Base-by-base conservation (phyloP, 2,888 invertebrate species). In the Rhagonycha lutea region DNA sequence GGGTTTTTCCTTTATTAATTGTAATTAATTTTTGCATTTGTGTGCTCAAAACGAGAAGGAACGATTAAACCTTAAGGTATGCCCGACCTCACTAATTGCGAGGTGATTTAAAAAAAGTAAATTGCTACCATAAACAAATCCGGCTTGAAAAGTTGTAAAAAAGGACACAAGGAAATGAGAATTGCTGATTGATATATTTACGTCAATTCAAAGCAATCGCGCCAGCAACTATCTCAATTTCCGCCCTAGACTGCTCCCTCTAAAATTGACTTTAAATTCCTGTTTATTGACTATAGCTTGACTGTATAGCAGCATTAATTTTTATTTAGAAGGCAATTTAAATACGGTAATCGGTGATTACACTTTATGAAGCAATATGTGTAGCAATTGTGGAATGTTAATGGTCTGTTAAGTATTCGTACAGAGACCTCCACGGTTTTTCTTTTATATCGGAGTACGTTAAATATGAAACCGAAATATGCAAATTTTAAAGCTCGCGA, bases 211-310 rank as follows among this genome's bases (percentile, higher is more conserved):
- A 79, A 74, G 77, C 80, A 82, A 80, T 82, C 81, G 76, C 78
- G 73, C 61, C 70, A 65, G 72, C 78, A 79, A 79, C 80, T 80
- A 81, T 81, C 80, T 79, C 79, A 80, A 80, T 81, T 81, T 81
- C 81, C 81, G 76, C 68, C 67, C 73, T 61, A 62, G 28, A 68
- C 65, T 62, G 69, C 69, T 72, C 76, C 72, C 78, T 74, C 74
- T 68, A 72, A 80, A 81, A 82, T 82, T 80, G 82, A 80, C 81
- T 82, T 81, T 82, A 82, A 82, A 82, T 82, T 80, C 79, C 79
- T 74, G 78, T 81, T 81, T 79, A 81, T 80, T 78, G 79, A 76
- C 77, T 76, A 72, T 78, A 78, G 74, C 71, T 78, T 72, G 75
- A 77, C 74, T 73, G 68, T 74, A 74, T 75, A 69, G 77, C 68